A percentile compares a stretch with the other conserved stretches of the same genome.
These are phyloP conservation scores for Myotis yumanensis DNA, from an alignment of 2,113 vertebrate species.

Conservation along the genomic window DNA sequence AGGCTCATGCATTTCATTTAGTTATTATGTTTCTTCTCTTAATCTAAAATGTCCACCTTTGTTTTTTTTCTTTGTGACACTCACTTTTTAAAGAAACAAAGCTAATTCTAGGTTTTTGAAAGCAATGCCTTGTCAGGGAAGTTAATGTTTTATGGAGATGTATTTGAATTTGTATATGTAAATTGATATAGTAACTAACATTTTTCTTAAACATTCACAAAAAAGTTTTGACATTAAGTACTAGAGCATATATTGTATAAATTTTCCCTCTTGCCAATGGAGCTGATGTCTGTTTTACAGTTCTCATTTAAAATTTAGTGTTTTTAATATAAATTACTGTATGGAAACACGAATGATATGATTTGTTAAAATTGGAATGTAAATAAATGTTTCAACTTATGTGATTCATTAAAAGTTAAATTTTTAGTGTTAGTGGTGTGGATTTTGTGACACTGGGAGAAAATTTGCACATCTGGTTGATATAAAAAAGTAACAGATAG, in stretches of 20 bases:
- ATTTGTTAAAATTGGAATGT: slow-evolving; percentile 68
- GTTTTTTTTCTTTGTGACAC: neutral
- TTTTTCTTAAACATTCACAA: slow-evolving; percentile 11
- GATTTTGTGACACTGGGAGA: slow-evolving; percentile 55
- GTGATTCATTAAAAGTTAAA: slow-evolving; percentile 52
- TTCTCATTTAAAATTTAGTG: slow-evolving; percentile 58
- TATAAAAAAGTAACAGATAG: slow-evolving; percentile 27
- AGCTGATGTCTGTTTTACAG: slow-evolving; percentile 42
- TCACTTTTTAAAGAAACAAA: slow-evolving; percentile 45
- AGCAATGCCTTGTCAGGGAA: slow-evolving; percentile 4
- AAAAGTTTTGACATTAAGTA: slow-evolving; percentile 16
- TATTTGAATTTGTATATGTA: slow-evolving; percentile 55
- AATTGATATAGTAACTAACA: slow-evolving; percentile 41
- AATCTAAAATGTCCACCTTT: neutral
- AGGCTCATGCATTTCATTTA: slow-evolving; percentile 24
- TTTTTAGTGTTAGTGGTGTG: slow-evolving; percentile 65
- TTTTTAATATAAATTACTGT: slow-evolving; percentile 63
- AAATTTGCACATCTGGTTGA: slow-evolving; percentile 33
- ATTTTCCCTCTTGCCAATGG: neutral
- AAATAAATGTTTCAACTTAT: slow-evolving; percentile 68
- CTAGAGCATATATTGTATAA: slow-evolving; percentile 36
- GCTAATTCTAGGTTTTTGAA: slow-evolving; percentile 33
- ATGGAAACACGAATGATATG: slow-evolving; percentile 54
- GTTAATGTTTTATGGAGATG: slow-evolving; percentile 35
- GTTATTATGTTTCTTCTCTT: slow-evolving; percentile 23